phyloP scores from a whole-genome alignment of 1,140 invertebrate species.

The Arion vulgaris region DNA sequence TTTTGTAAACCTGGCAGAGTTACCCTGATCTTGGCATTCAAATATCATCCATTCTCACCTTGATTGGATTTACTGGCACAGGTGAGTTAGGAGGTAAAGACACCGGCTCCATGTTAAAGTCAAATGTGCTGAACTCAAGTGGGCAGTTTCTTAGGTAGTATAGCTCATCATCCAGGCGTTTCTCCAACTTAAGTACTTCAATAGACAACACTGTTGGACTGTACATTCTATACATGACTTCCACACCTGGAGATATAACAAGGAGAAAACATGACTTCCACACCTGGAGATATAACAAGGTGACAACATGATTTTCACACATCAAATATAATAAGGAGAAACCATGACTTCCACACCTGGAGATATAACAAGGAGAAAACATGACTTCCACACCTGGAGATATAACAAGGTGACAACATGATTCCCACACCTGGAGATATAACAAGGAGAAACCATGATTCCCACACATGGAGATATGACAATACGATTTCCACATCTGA shows the following conservation, averaged over 20 bases:
- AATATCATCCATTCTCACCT: constrained; percentile 78
- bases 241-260: constrained; percentile 78
- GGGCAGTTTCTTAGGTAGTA: constrained; percentile 94
- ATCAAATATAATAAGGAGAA: not conserved
- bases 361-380: too few species aligned
- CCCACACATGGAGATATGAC: not conserved
- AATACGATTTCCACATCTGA: not conserved
- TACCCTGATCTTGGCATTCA: too few species aligned
- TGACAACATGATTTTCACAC: not conserved
- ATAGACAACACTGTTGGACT: constrained; percentile 93
- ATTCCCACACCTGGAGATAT: constrained; percentile 85
- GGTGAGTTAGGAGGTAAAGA: constrained; percentile 81
- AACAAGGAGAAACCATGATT: not conserved
- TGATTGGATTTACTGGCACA: constrained; percentile 89
- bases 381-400: too few species aligned
- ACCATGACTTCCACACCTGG: too few species aligned
- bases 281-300: not conserved
- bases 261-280: not conserved
- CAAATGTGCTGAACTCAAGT: constrained; percentile 93
- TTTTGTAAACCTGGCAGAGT: too few species aligned
- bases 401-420: too few species aligned
- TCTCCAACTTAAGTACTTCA: constrained; percentile 92
- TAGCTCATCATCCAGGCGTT: constrained; percentile 91
- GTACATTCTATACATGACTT: constrained; percentile 93
- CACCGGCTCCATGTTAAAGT: constrained; percentile 92